Evolutionary conservation across 1,140 invertebrate species (phyloP).

Genomic region (Leptinotarsa undecemlineata): DNA sequence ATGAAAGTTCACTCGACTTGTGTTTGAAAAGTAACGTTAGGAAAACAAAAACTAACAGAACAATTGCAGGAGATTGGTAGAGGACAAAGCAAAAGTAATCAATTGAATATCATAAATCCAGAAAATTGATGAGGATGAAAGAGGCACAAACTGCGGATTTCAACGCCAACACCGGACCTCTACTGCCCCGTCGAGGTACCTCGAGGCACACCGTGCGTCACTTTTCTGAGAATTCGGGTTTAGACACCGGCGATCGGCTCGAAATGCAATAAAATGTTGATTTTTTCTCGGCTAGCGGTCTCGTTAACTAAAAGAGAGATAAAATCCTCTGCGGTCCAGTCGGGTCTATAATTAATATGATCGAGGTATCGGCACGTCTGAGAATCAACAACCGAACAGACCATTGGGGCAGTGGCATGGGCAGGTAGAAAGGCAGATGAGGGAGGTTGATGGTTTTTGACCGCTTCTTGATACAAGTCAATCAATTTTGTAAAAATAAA

Average conservation of each 20-base stretch:
- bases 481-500: no score
- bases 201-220: not conserved
- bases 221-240: not conserved
- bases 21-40: no score
- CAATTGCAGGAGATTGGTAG: no score
- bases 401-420: slow-evolving; percentile 8
- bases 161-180: no score
- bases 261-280: slow-evolving; percentile 4
- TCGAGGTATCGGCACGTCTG: slow-evolving; percentile 37
- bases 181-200: no score
- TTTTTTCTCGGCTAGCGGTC: not conserved
- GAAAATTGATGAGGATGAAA: no score
- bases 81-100: no score
- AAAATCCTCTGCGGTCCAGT: slow-evolving; percentile 17
- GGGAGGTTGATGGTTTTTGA: not conserved
- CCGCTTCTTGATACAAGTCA: no score
- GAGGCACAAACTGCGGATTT: no score
- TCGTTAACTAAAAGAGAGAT: not conserved
- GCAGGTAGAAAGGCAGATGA: not conserved
- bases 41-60: no score
- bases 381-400: not conserved
- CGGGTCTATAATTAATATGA: slow-evolving; percentile 39
- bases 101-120: no score
- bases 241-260: not conserved
- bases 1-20: no score